Base-by-base conservation (phyloP, 1,140 invertebrate species). In the Adoxophyes honmai region DNA sequence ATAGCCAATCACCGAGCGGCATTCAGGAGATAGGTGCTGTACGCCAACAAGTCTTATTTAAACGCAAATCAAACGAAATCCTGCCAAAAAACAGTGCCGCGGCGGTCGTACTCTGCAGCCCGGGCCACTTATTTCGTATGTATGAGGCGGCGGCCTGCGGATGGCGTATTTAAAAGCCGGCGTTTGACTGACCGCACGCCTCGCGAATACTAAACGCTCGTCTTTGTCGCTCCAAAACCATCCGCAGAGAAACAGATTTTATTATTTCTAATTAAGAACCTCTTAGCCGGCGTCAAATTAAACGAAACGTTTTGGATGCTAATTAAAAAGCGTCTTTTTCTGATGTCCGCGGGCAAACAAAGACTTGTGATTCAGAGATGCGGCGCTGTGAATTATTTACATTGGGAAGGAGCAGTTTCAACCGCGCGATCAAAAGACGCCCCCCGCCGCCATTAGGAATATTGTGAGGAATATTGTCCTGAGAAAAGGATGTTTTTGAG, bases 81-180 rank as follows among this genome's bases (percentile, higher is more conserved):
- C n/a, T n/a, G 3, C 28, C 7, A 28, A 3, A 1, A 48, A 9
- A 15, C 21, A 48, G 21, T 21, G 42, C 10, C 15, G 7, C 21
- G 18, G 15, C 16, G n/a, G 7, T 48, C 8, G 10, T 48, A 48
- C 21, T 28, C 13, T 35, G 14, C 59, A 63, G 34, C 59, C 59
- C 53, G 62, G 60, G 56, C 61, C 67, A 68, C 73, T 79, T 73
- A 75, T 77, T 76, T 68, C 59, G 74, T 81, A 79, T 81, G 76
- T 81, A 81, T 76, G 76, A 75, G 67, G 70, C 66, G 62, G 60
- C 67, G 51, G 61, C 53, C 67, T 62, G 68, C 59, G 55, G 68
- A 57, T 63, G 66, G 44, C 73, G 70, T 78, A 75, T 80, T 82
- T 75, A 80, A 77, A 75, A 77, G 64, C 60, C 63, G 61, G 61